Evolutionary conservation across 1,140 invertebrate genomes (phyloP), one percentile per base, ranked within the genome.

Genomic region (Tetramorium parvispinum): DNA sequence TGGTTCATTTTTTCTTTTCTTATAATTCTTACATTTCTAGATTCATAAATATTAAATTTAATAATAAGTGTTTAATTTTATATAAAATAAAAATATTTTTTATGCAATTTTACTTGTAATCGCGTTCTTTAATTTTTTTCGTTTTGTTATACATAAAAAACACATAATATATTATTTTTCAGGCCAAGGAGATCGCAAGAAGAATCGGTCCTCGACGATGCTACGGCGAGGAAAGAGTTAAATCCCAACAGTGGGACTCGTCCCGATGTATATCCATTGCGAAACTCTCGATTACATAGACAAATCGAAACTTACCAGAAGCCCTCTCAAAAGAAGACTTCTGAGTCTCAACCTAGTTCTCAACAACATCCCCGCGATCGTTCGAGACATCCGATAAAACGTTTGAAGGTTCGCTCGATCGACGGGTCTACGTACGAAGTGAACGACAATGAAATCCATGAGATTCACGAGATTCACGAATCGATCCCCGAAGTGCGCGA

Each of bases 401-500:
- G 53, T 24, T 0, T 75, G 18, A 83, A 61, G 11, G 32, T 43
- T 2, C 79, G 79, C 16, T 83, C 79, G 16, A 49, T 83, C 10
- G 6, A 1, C 61, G 37, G 87, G 0, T 7, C 88, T 7, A 37
- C 27, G 0, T 86, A 55, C 7, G 70, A 89, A 1, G 0, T 70
- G 8, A 18, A 3, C 3, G 46, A 78, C 2, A 88, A 88, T 24
- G 73, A 73, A 3, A 2, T 78, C 11, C 37, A 87, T 0, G 85
- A 66, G 27, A 1, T 51, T 10, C 13, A 51, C 49, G 49, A 51
- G 49, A 73, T 59, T 43, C 24, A 3, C 21, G 63, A 16, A 1
- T 27, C 32, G 70, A 65, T 11, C 55, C 43, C 77, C 3, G 77
- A 89, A 2, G 70, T 43, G 0, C 85, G 73, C 46, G 49, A 86